Evolutionary conservation across 2,888 invertebrate species (phyloP).

Genomic region (Mesorhabditis belari): DNA sequence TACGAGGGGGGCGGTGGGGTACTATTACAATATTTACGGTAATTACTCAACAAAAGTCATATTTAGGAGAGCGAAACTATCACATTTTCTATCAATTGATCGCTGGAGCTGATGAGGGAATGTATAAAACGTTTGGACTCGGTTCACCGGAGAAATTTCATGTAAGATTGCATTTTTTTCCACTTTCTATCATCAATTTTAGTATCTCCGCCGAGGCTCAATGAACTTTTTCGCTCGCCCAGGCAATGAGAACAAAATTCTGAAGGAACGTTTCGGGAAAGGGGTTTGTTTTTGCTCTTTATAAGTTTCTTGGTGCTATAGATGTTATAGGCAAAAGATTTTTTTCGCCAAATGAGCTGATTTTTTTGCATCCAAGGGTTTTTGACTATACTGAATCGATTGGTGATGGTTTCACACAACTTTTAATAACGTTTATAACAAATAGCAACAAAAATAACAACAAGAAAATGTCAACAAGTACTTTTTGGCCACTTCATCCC

Average conservation of each 20-base stretch:
- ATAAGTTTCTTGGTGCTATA: too few relatives aligned
- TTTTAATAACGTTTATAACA: too few relatives aligned
- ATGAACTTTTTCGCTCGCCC: slow-evolving; percentile 28
- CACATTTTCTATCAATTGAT: slow-evolving; percentile 94
- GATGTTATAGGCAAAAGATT: too few relatives aligned
- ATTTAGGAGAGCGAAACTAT: slow-evolving; percentile 95
- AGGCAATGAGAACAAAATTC: neutral
- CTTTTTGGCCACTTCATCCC: too few relatives aligned
- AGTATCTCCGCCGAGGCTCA: slow-evolving; percentile 36
- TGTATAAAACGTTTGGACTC: slow-evolving; percentile 67
- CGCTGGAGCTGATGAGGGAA: slow-evolving; percentile 78
- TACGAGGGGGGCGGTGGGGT: too few relatives aligned
- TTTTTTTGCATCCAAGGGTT: neutral
- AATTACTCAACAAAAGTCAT: too few relatives aligned
- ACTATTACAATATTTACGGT: too few relatives aligned
- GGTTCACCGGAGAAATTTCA: slow-evolving; percentile 63
- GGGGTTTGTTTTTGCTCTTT: neutral
- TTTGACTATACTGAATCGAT: too few relatives aligned
- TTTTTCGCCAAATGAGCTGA: too few relatives aligned
- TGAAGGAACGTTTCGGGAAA: neutral
- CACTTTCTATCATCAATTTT: slow-evolving; percentile 30
- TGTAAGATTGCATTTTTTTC: slow-evolving; percentile 58
- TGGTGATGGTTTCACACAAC: too few relatives aligned
- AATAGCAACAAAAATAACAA: too few relatives aligned
- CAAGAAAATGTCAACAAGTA: too few relatives aligned